Evolutionary conservation across 2,797 vertebrate species (phyloP).

Genomic region (Urophycis tenuis): DNA sequence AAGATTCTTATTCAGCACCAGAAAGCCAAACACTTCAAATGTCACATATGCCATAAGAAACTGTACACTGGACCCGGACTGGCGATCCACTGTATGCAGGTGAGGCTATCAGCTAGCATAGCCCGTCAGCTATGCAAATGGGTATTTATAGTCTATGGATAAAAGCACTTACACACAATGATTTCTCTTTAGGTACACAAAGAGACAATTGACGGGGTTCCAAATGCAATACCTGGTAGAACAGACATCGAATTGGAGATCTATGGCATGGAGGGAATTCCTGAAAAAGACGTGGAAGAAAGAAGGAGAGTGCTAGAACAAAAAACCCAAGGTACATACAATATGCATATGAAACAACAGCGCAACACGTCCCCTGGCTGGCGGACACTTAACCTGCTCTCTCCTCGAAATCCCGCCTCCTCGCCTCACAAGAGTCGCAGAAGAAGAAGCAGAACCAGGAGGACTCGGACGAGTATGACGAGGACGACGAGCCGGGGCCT

Average conservation of each 20-base stretch:
- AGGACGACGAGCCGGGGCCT: slow-evolving; percentile 85
- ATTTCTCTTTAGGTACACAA: slow-evolving; percentile 79
- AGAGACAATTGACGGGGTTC: slow-evolving; percentile 91
- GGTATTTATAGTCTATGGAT: neutral
- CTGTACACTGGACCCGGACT: slow-evolving; percentile 90
- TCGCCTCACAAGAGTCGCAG: slow-evolving; percentile 76
- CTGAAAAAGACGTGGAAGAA: slow-evolving; percentile 94
- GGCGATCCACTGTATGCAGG: slow-evolving; percentile 97
- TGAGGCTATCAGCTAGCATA: slow-evolving; percentile 32
- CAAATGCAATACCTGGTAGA: slow-evolving; percentile 91
- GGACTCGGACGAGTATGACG: slow-evolving; percentile 85
- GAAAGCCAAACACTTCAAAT: slow-evolving; percentile 96
- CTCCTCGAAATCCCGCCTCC: neutral
- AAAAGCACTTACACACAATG: neutral
- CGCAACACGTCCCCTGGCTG: neutral
- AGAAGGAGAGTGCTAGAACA: slow-evolving; percentile 84
- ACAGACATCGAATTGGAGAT: slow-evolving; percentile 94
- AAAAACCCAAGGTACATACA: slow-evolving; percentile 81
- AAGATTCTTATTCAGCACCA: slow-evolving; percentile 96
- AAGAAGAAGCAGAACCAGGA: slow-evolving; percentile 87
- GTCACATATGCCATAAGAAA: slow-evolving; percentile 95
- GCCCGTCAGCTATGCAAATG: neutral
- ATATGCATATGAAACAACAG: neutral
- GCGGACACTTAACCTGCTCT: neutral
- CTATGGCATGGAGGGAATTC: slow-evolving; percentile 95